A percentile compares a stretch with the other conserved stretches of the same genome.
These are phyloP conservation scores for Perca fluviatilis DNA, from an alignment of 2,113 vertebrate genomes.

Conservation along the genomic window DNA sequence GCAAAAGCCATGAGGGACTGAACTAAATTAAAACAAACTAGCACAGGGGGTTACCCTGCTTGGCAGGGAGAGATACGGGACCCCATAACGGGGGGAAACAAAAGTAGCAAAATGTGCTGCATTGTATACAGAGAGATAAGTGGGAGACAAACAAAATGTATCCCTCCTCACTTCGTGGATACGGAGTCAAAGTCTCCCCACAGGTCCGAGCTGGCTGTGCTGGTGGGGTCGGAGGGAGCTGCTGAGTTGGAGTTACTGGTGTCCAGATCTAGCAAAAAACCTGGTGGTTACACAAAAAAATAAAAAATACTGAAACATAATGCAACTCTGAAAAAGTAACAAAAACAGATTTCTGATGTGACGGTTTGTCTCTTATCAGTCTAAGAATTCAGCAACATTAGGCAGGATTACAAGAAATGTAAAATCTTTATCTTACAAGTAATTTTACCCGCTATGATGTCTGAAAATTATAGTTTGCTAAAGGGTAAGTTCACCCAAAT, in stretches of 20 bases:
- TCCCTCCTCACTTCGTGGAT: slow-evolving; percentile 87
- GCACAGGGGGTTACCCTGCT: slow-evolving; percentile 46
- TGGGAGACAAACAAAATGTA: slow-evolving; percentile 1
- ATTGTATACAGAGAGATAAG: slow-evolving; percentile 49
- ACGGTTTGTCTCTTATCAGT: neutral
- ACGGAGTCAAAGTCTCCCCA: slow-evolving; percentile 95
- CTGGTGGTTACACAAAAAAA: slow-evolving; percentile 49
- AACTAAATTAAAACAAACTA: slow-evolving; percentile 43
- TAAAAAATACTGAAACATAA: slow-evolving; percentile 3
- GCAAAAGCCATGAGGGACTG: slow-evolving; percentile 12
- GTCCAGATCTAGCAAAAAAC: slow-evolving; percentile 82
- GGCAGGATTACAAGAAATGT: neutral
- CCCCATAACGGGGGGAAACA: slow-evolving; percentile 35
- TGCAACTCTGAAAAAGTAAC: neutral
- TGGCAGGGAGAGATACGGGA: slow-evolving; percentile 43
- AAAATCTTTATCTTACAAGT: neutral
- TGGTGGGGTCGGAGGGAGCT: slow-evolving; percentile 59
- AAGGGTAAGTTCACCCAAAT: neutral
- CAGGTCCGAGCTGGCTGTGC: slow-evolving; percentile 83
- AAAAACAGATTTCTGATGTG: neutral
- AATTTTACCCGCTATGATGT: neutral
- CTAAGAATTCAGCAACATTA: neutral
- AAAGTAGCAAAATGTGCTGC: slow-evolving; percentile 64
- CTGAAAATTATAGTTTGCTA: neutral
- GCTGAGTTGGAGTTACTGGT: slow-evolving; percentile 79